Base-by-base conservation (phyloP, 2,113 vertebrate genomes). In the Rhombomys opimus region DNA sequence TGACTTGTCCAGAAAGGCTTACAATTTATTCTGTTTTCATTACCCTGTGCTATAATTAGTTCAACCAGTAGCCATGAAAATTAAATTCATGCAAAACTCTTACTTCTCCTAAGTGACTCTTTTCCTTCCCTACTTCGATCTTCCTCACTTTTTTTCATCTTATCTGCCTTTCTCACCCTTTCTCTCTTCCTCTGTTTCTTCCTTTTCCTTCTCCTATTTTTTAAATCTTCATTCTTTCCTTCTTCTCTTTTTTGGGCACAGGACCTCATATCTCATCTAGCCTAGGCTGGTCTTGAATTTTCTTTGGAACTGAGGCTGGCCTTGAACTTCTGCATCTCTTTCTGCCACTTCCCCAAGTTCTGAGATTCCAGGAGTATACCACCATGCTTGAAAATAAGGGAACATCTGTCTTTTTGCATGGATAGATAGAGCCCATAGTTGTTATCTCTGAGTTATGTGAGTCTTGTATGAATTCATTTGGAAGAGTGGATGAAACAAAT, bases 171-270 rank as follows among this genome's bases (percentile, higher is more conserved):
- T 50, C 46, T 4, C 38, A 10, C 25, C 22, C 13, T 27, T 17
- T 8, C 25, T 30, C 7, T 17, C 8, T 8, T 17, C 25, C 2
- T 14, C 23, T 14, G 1, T 57, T 11, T 4, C 32, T 35, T n/a
- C 50, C 50, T 35, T 73, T 72, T 35, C 27, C 25, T 52, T 57
- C 57, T 46, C 41, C 41, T 57, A 57, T 57, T 57, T 11, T 8
- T 23, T 23, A 18, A n/a, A n/a, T 46, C 46, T 7, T 10, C 57
- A 7, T 38, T 22, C 2, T 20, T 12, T 30, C 38, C 25, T 46
- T 65, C n/a, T 30, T 17, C 30, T 38, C 38, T 1, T 27, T 59
- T 1, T 17, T 78, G 22, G 78, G 54, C 8, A 80, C 17, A 82
- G 35, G 22, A 22, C 2, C 35, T 82, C 35, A 38, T 25, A 27